A percentile compares a stretch with the other conserved stretches of the same genome.
Evolutionary conservation across 1,140 invertebrate species (phyloP).

Genomic region (Nixonia krombeini): DNA sequence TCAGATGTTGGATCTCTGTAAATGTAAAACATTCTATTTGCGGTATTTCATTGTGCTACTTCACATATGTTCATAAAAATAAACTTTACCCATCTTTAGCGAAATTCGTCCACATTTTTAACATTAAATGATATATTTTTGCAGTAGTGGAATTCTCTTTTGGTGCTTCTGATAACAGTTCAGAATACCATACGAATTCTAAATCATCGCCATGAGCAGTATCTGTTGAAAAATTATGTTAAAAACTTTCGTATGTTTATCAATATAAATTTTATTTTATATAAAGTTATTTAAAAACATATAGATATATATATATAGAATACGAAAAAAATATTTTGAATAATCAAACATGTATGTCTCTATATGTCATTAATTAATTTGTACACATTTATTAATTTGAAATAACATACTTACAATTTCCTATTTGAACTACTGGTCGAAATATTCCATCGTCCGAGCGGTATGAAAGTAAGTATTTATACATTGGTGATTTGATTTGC

Average conservation of each 20-base stretch:
- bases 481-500: conserved; percentile 20
- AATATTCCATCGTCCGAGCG: conserved; percentile 6
- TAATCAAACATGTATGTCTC: too few relatives aligned
- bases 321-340: too few relatives aligned
- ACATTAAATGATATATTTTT: conserved; percentile 17
- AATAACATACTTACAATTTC: conserved; percentile 16
- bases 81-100: conserved; percentile 21
- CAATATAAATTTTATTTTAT: too few relatives aligned
- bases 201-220: too few relatives aligned
- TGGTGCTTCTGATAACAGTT: conserved; percentile 12
- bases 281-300: too few relatives aligned
- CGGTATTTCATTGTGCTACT: too few relatives aligned
- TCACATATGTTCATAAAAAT: neutral
- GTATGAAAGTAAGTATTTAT: conserved; percentile 21
- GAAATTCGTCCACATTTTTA: conserved; percentile 30
- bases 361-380: too few relatives aligned
- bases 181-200: conserved; percentile 9
- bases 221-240: too few relatives aligned
- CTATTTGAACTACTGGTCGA: conserved; percentile 13
- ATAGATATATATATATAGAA: neutral
- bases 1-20: conserved; percentile 20
- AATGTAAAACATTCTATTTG: neutral
- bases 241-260: too few relatives aligned
- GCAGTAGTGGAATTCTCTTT: conserved; percentile 4
- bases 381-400: neutral